Evolutionary conservation across 2,113 vertebrate species (phyloP).

Genomic region (Hippocampus guttulatus): DNA sequence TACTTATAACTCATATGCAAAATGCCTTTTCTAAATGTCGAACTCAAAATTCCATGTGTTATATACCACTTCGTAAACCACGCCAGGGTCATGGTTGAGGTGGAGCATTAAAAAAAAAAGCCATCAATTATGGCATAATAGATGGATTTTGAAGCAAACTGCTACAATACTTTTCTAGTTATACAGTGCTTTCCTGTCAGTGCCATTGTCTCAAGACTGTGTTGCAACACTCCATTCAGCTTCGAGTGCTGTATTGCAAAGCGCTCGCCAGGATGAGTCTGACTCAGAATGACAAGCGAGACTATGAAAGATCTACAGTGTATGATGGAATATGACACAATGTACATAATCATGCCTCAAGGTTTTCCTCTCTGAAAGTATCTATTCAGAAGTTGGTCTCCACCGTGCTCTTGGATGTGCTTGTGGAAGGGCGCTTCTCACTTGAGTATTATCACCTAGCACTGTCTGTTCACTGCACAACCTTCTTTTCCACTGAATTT

Average conservation of each 20-base stretch:
- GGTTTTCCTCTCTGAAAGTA: constrained; percentile 6
- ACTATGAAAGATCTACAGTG: not conserved
- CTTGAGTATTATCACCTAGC: constrained; percentile 8
- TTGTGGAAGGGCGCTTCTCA: constrained; percentile 18
- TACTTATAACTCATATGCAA: too few relatives aligned
- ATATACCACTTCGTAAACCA: too few relatives aligned
- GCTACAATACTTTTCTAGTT: not conserved
- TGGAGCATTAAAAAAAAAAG: not conserved
- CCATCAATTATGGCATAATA: not conserved
- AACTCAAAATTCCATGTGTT: too few relatives aligned
- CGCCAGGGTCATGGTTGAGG: not conserved
- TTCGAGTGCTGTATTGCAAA: not conserved
- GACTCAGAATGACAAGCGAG: constrained; percentile 20
- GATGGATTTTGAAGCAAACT: not conserved
- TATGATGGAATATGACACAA: not conserved
- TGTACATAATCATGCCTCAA: constrained; percentile 6
- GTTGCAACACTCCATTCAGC: not conserved
- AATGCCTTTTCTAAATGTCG: too few relatives aligned
- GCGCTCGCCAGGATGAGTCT: not conserved
- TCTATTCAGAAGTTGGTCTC: constrained; percentile 12
- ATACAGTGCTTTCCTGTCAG: not conserved
- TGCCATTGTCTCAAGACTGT: not conserved
- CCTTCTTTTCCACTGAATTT: constrained; percentile 12
- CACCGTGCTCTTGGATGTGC: constrained; percentile 18
- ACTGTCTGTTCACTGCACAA: constrained; percentile 5